Base-by-base conservation (phyloP, 2,797 vertebrate genomes). In the Semaprochilodus insignis region DNA sequence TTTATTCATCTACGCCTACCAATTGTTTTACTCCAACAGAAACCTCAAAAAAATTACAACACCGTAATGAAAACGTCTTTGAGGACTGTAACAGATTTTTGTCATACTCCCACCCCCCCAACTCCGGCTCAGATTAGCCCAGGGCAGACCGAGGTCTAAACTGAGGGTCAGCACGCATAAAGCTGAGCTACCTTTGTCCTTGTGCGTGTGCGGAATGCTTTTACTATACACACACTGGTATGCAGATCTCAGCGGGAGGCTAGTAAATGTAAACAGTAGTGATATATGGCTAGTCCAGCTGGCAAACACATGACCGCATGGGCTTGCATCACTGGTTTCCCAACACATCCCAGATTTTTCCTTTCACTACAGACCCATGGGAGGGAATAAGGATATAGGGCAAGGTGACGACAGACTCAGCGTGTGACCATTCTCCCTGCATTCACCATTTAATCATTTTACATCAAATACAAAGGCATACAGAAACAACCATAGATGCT, bases 271-370 rank as follows among this genome's bases (percentile, higher is more conserved):
- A 89, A 91, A 87, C 87, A 87, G 75, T 44, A 79, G 31, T 82
- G 77, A 87, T 87, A 81, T 88, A 87, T 81, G 88, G 77, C 87
- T 85, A 86, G 84, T 88, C 85, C 87, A 87, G 77, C 80, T 85
- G 83, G 27, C 82, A 63, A 90, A 88, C 82, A 90, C 75, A 88
- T 81, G 71, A 83, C 63, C 69, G 57, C 81, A 77, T 70, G 60
- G 1, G 15, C 75, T 86, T 79, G 55, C 81, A 80, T 83, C 85
- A 77, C 83, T 80, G 78, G 54, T 69, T 40, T 83, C 59, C 27
- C 34, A 70, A 54, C 19, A 25, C 25, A 13, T 59, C 74, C 70
- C 75, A 67, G 55, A 15, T 40, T 55, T 59, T 55, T 78, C 65
- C 63, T 21, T 55, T 75, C 48, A 51, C 14, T 34, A 48, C 54